phyloP scores from a whole-genome alignment of 1,140 invertebrate genomes.

The Eurosta solidaginis region DNA sequence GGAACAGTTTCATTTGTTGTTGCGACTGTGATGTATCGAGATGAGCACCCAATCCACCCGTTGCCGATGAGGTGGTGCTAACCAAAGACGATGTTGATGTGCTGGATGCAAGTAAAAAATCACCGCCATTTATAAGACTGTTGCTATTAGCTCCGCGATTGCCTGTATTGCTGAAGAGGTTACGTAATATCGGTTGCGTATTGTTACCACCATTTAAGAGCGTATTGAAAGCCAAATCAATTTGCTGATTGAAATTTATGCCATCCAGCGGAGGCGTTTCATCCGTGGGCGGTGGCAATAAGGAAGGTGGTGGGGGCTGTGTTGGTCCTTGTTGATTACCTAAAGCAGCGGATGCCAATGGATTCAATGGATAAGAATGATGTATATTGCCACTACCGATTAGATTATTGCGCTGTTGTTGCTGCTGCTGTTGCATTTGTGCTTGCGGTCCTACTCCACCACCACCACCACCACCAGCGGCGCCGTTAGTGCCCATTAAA shows the following conservation, averaged over 20 bases:
- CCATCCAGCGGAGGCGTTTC: slow-evolving; percentile 49
- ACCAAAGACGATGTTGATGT: background rate
- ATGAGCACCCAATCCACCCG: background rate
- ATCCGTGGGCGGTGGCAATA: background rate
- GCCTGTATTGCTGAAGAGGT: slow-evolving; percentile 43
- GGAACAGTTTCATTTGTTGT: slow-evolving; percentile 11
- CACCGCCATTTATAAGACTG: slow-evolving; percentile 30
- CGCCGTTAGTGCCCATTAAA: slow-evolving; percentile 18
- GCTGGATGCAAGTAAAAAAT: slow-evolving; percentile 30
- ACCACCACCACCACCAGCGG: too few relatives aligned
- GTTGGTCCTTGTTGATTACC: background rate
- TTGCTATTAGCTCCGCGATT: slow-evolving; percentile 24
- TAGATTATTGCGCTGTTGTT: slow-evolving; percentile 30
- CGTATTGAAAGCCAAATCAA: slow-evolving; percentile 57
- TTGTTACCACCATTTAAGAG: slow-evolving; percentile 58
- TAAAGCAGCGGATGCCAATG: background rate
- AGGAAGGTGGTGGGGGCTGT: slow-evolving; percentile 1
- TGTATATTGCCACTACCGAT: background rate
- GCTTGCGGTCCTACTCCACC: slow-evolving; percentile 37
- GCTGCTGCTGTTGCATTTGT: slow-evolving; percentile 41
- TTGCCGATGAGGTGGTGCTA: slow-evolving; percentile 33
- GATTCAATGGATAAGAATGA: background rate
- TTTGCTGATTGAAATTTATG: slow-evolving; percentile 57
- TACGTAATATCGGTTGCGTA: slow-evolving; percentile 52
- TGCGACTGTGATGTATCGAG: background rate